Evolutionary conservation across 2,888 invertebrate species (phyloP), one percentile per base, ranked within the genome.

Genomic region (Drosophila merina): DNA sequence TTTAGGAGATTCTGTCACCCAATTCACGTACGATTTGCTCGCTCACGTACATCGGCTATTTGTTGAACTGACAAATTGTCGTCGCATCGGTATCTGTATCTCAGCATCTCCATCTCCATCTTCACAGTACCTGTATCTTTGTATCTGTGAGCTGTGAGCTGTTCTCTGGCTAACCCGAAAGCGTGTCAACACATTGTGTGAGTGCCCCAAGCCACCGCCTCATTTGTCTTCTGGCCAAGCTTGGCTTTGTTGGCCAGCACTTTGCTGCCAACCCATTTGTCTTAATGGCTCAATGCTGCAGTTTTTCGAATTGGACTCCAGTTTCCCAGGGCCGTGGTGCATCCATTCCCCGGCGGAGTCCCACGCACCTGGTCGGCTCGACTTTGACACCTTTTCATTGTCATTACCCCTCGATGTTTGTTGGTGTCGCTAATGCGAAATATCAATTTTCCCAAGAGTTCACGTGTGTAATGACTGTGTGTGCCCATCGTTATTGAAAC

Each of bases 181-280:
- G 82, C 82, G 82, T 82, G 82, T 82, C 82, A 82, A 82, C 82
- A 82, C 82, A 82, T 77, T 88, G 82, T 79, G 80, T 77, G 80
- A 67, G 77, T 62, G 57, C 74, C 62, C 52, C 56, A 73, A 73
- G 76, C 69, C 58, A 76, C 74, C 70, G 72, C 58, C 83, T 77
- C 85, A 85, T 85, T 85, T 88, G 88, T 85, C 80, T 86, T 68
- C 73, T 72, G 76, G 44, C 44, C 44, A 25, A 70, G 73, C 69
- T 72, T 59, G 66, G 72, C 57, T 73, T 60, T 59, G 60, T 68
- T 74, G 48, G 49, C 42, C 47, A 31, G 54, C 40, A 38, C 20
- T 12, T 49, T 48, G 60, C 47, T 66, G 64, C 57, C 54, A 48
- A 54, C 59, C 86, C 70, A 88, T 85, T 88, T 87, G 88, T 85